A percentile compares a stretch with the other conserved stretches of the same genome.
Evolutionary conservation across 2,888 invertebrate genomes (phyloP).

Genomic region (Allolobophora icterica): DNA sequence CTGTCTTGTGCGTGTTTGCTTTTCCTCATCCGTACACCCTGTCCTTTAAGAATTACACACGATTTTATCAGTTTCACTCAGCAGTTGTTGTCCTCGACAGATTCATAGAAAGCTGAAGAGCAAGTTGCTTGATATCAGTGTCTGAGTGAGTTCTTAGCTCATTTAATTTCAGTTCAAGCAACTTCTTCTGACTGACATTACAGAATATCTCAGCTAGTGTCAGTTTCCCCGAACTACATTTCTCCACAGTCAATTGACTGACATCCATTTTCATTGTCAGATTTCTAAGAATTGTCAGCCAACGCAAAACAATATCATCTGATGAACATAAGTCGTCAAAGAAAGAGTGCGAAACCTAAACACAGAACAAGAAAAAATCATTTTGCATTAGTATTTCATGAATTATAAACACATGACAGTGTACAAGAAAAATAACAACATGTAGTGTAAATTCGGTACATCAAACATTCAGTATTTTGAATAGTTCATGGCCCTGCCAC

Average conservation of each 20-base stretch:
- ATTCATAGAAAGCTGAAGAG: constrained; percentile 5
- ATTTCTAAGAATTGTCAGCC: constrained; percentile 13
- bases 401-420: neutral
- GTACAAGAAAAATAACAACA: neutral
- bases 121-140: neutral
- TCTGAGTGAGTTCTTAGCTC: neutral
- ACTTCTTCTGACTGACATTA: neutral
- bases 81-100: neutral
- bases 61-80: neutral
- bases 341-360: neutral
- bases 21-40: neutral
- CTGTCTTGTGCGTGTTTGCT: too few species aligned
- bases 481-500: neutral
- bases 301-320: neutral
- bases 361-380: neutral
- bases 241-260: neutral
- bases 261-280: neutral
- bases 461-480: neutral
- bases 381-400: neutral
- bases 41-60: constrained; percentile 4
- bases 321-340: neutral
- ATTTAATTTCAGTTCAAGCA: neutral
- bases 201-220: neutral
- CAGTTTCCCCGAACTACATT: neutral
- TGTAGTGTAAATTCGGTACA: neutral